Conservation (phyloP, 2,113 vertebrate genomes). For the Ciconia boyciana region DNA sequence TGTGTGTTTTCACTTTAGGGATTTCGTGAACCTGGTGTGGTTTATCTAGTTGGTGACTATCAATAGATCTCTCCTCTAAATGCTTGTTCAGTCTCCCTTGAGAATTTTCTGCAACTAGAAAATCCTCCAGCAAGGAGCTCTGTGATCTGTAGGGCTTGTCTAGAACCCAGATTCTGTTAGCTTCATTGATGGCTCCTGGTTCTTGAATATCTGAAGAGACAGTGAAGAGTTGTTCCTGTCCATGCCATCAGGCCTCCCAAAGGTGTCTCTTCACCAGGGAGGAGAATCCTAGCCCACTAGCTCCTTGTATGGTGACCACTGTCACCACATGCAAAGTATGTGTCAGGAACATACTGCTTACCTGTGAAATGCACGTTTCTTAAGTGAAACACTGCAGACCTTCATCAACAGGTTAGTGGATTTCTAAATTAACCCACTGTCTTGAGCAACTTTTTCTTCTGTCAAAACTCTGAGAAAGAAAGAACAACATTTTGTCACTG, state of each 20-base stretch:
- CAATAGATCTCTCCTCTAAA: neutral
- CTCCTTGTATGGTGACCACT: neutral
- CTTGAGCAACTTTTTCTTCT: neutral
- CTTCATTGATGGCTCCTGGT: neutral
- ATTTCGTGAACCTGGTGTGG: neutral
- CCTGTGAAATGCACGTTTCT: neutral
- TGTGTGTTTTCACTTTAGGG: neutral
- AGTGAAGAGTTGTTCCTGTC: neutral
- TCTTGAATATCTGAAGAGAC: neutral
- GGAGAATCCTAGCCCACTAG: neutral
- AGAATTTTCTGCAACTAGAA: neutral
- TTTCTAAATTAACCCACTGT: neutral
- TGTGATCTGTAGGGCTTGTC: neutral
- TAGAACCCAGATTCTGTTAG: neutral
- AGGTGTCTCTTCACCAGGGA: neutral
- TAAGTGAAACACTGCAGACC: neutral
- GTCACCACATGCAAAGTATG: neutral
- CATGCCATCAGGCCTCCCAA: neutral
- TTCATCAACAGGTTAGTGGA: neutral
- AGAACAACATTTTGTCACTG: neutral
- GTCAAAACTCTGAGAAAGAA: neutral
- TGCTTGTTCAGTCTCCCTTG: neutral
- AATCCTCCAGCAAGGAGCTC: neutral
- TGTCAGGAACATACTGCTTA: neutral
- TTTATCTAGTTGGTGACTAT: neutral